phyloP scores from a whole-genome alignment of 2,113 vertebrate genomes.

The Aegithalos caudatus region DNA sequence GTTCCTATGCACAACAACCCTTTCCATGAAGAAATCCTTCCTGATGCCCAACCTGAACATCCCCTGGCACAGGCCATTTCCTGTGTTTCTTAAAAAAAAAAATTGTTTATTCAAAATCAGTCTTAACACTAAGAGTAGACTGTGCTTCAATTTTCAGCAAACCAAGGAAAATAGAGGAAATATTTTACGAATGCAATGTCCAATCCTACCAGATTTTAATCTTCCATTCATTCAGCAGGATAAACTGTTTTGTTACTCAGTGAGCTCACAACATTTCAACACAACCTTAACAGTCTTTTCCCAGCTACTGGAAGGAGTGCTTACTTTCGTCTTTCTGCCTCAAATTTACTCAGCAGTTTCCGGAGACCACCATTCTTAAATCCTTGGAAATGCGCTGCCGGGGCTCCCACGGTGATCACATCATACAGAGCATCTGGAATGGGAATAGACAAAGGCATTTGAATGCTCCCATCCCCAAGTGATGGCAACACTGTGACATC shows the following conservation, averaged over 20 bases:
- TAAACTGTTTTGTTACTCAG: not conserved
- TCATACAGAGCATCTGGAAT: slow-evolving; percentile 90
- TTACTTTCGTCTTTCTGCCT: slow-evolving; percentile 94
- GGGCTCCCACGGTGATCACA: slow-evolving; percentile 93
- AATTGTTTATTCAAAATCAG: not conserved
- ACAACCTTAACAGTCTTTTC: not conserved
- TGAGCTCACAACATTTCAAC: not conserved
- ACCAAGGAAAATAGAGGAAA: not conserved
- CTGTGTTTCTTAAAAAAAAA: not conserved
- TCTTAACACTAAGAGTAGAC: not conserved
- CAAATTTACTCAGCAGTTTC: slow-evolving; percentile 88
- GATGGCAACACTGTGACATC: not conserved
- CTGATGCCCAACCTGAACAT: not conserved
- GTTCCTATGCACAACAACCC: not conserved
- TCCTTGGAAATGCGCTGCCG: slow-evolving; percentile 93
- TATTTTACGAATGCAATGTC: not conserved
- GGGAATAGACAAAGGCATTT: not conserved
- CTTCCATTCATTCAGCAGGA: not conserved
- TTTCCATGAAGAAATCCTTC: not conserved
- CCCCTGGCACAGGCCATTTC: not conserved
- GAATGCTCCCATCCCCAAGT: not conserved
- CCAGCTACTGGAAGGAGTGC: not conserved
- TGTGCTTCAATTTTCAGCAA: not conserved
- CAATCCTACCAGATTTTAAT: not conserved
- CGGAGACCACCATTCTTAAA: slow-evolving; percentile 96